A percentile compares a stretch with the other conserved stretches of the same genome.
Evolutionary conservation across 2,797 vertebrate genomes (phyloP).

Genomic region (Amphiprion clarkii): DNA sequence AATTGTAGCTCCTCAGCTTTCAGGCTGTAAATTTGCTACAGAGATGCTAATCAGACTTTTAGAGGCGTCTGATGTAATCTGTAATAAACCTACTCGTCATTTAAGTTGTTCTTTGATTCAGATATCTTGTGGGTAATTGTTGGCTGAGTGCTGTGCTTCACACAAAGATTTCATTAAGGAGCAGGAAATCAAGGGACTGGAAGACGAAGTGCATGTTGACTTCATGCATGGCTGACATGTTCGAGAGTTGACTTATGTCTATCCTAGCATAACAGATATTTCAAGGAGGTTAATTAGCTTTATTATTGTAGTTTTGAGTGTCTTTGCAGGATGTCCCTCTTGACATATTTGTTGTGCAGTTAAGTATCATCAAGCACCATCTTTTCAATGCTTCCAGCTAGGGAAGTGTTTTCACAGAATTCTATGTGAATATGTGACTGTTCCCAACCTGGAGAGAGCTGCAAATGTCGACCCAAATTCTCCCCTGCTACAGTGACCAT

Average conservation of each 20-base stretch:
- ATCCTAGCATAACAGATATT: background rate
- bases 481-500: background rate
- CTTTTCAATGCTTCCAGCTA: background rate
- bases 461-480: background rate
- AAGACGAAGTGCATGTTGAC: background rate
- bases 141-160: background rate
- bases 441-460: background rate
- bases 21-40: conserved; percentile 3
- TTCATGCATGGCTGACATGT: background rate
- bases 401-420: conserved; percentile 1
- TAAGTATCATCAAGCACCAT: background rate
- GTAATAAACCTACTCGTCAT: conserved; percentile 17
- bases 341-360: background rate
- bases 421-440: background rate
- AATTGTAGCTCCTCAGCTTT: background rate
- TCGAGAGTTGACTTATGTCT: background rate
- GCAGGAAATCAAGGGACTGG: conserved; percentile 5
- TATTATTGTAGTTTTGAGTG: conserved; percentile 8
- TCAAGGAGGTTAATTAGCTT: conserved; percentile 15
- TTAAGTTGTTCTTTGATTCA: conserved; percentile 9
- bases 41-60: background rate
- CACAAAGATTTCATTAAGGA: background rate
- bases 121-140: background rate
- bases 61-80: conserved; percentile 3
- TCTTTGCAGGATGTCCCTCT: conserved; percentile 3